Evolutionary conservation across 2,888 invertebrate genomes (phyloP).

Genomic region (Cheilosia vernalis): DNA sequence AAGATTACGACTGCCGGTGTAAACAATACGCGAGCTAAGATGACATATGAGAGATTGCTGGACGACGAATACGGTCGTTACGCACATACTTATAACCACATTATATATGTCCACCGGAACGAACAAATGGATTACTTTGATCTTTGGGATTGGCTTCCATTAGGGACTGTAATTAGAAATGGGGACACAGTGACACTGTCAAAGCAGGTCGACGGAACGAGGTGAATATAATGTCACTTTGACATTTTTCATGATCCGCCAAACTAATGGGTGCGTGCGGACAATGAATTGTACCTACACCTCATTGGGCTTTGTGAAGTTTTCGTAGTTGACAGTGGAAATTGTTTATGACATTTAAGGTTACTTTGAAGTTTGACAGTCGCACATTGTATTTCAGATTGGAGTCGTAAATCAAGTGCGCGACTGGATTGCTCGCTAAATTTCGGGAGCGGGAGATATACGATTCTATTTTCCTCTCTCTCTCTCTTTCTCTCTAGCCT

Average conservation of each 20-base stretch:
- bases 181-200: conserved; percentile 43
- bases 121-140: conserved; percentile 61
- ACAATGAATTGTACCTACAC: too few species aligned
- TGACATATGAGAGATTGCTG: conserved; percentile 69
- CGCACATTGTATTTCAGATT: too few species aligned
- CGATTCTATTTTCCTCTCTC: too few species aligned
- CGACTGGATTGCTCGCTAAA: too few species aligned
- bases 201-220: conserved; percentile 5
- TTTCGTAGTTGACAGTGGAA: too few species aligned
- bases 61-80: conserved; percentile 61
- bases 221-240: conserved; percentile 6
- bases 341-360: too few species aligned
- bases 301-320: too few species aligned
- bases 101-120: conserved; percentile 47
- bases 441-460: too few species aligned
- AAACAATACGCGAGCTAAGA: conserved; percentile 69
- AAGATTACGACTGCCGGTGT: conserved; percentile 66
- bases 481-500: too few species aligned
- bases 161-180: conserved; percentile 58
- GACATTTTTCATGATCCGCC: neutral
- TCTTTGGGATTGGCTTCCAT: conserved; percentile 63
- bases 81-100: neutral
- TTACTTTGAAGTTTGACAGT: too few species aligned
- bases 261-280: too few species aligned
- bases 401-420: too few species aligned